Base-by-base conservation (phyloP, 1,140 invertebrate species). In the Lepidurus apus region DNA sequence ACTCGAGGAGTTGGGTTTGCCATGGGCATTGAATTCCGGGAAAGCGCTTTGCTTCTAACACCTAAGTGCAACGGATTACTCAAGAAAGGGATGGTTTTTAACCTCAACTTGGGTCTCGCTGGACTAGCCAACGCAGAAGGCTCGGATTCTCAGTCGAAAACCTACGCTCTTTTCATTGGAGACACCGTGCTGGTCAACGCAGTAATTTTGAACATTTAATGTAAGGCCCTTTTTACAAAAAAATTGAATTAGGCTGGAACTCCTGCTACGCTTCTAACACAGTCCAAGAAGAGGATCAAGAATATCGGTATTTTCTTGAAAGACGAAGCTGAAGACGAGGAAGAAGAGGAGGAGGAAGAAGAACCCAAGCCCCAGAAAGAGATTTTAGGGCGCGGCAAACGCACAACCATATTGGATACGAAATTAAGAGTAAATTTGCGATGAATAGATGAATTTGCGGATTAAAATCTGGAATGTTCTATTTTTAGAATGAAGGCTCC, bases 11-110 rank as follows among this genome's bases (percentile, higher is more conserved):
- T 98, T 86, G 97, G 96, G 13, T 81, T 80, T 78, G 95, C 91
- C 0, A 99, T 96, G 90, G 98, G 98, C 9, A 95, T 99, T 82
- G 98, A 99, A 86, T 99, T 99, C 85, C 90, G 97, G 75, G 98
- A 99, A 86, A 93, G 93, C 81, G 94, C 94, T 0, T 87, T 99
- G 45, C 87, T 97, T 0, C 95, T 99, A 83, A 93, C 92, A 3
- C 92, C 94, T 4, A 99, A 98, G 88, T 95, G 92, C 73, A 90
- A 88, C 34, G 89, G 90, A 3, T 82, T 90, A n/a, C 90, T 92
- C 0, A 93, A 92, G 82, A 98, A 98, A 85, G 95, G 94, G 73
- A 99, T 99, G 97, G 91, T 98, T 0, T 99, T 98, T 83, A 98
- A 98, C 85, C 88, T 99, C 10, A 96, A 95, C 83, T 90, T 99